Percentiles rank a stretch among this genome's conserved stretches.
phyloP scores from a whole-genome alignment of 2,797 vertebrate species.

The Oceanodroma leucorhoa region DNA sequence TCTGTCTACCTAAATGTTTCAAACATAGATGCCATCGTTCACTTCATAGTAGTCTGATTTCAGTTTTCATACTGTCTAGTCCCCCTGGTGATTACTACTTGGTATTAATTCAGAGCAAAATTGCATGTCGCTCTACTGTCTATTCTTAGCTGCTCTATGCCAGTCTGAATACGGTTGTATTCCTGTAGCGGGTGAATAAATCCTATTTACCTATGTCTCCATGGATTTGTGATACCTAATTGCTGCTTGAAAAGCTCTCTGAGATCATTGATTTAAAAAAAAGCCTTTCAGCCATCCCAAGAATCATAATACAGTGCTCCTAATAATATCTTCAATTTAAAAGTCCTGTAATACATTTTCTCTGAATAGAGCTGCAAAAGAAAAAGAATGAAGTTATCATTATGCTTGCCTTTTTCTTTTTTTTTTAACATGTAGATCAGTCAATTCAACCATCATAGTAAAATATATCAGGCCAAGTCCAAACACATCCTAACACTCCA shows the following conservation, averaged over 20 bases:
- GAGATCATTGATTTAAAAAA: neutral
- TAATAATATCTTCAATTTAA: neutral
- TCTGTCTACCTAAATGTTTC: neutral
- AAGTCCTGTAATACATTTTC: neutral
- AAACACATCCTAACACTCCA: neutral
- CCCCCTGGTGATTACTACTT: neutral
- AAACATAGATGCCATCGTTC: neutral
- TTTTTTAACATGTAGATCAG: neutral
- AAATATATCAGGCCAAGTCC: neutral
- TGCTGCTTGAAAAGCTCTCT: neutral
- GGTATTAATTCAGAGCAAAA: constrained; percentile 5
- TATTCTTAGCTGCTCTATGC: neutral
- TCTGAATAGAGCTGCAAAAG: neutral
- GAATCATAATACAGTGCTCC: neutral
- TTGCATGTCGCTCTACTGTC: neutral
- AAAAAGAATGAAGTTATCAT: neutral
- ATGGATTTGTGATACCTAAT: neutral
- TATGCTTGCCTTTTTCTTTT: neutral
- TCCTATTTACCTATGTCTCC: neutral
- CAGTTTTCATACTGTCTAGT: constrained; percentile 1
- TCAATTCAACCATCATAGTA: neutral
- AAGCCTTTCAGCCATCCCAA: neutral
- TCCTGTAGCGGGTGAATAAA: neutral
- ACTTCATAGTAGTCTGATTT: neutral
- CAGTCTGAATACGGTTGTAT: neutral